phyloP scores from a whole-genome alignment of 2,797 vertebrate genomes.

The Acrossocheilus fasciatus region DNA sequence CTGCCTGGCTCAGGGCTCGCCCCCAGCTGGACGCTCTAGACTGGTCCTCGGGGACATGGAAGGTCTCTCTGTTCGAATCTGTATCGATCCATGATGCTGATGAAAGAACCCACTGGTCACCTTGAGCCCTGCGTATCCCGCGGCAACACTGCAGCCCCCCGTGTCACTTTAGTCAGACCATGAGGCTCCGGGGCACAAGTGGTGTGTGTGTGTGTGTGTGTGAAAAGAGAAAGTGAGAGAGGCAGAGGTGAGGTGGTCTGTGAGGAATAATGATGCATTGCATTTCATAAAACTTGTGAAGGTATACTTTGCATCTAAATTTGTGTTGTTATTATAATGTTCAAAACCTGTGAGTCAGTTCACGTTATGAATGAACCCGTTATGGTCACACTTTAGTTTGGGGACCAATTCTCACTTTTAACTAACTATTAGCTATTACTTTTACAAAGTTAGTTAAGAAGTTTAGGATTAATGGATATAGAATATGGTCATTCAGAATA shows the following conservation, averaged over 20 bases:
- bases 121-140: conserved; percentile 63
- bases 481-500: background rate
- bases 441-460: background rate
- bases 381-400: background rate
- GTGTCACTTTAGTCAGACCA: conserved; percentile 61
- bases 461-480: background rate
- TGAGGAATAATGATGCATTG: conserved; percentile 52
- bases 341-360: background rate
- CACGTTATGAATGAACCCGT: background rate
- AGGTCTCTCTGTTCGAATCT: conserved; percentile 64
- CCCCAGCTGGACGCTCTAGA: conserved; percentile 62
- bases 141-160: conserved; percentile 59
- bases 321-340: background rate
- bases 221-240: conserved; percentile 24
- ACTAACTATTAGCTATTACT: background rate
- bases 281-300: conserved; percentile 34
- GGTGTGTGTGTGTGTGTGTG: conserved; percentile 30
- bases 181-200: conserved; percentile 53
- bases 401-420: background rate
- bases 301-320: conserved; percentile 7
- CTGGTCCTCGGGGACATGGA: conserved; percentile 53
- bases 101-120: conserved; percentile 66
- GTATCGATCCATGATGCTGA: conserved; percentile 68
- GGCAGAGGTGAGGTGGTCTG: conserved; percentile 46
- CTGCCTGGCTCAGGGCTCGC: conserved; percentile 57